These are phyloP conservation scores for Phengaris alcon DNA, from an alignment of 2,888 invertebrate species.

Conservation along the genomic window DNA sequence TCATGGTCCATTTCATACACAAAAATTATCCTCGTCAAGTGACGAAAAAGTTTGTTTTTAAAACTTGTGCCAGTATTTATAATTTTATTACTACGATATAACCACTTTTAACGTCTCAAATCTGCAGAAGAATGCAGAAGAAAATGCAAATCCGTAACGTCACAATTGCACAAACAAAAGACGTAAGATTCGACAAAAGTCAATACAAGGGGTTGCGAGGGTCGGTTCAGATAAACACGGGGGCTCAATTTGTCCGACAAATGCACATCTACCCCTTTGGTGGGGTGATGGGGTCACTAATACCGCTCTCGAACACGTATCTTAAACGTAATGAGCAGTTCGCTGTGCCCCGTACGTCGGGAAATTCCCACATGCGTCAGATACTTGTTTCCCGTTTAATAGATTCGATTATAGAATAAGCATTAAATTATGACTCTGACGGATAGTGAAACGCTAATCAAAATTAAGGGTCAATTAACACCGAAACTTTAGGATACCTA, in stretches of 20 bases:
- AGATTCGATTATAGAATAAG: too few species aligned
- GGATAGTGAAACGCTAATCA: too few species aligned
- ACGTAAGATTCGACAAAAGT: slow-evolving; percentile 31
- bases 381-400: neutral
- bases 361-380: neutral
- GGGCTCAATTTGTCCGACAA: slow-evolving; percentile 75
- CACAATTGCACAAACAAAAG: slow-evolving; percentile 24
- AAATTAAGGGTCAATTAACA: too few species aligned
- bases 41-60: too few species aligned
- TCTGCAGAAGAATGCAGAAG: too few species aligned
- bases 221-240: slow-evolving; percentile 70
- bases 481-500: too few species aligned
- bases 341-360: neutral
- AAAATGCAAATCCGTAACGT: neutral
- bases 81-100: too few species aligned
- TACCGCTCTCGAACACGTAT: slow-evolving; percentile 29
- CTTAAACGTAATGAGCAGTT: slow-evolving; percentile 13
- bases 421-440: too few species aligned
- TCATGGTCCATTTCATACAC: too few species aligned
- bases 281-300: slow-evolving; percentile 28
- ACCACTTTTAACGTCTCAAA: too few species aligned
- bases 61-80: too few species aligned
- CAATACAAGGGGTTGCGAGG: slow-evolving; percentile 60
- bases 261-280: slow-evolving; percentile 56
- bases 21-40: too few species aligned